phyloP scores from a whole-genome alignment of 2,888 invertebrate species.

The Plemyria rubiginata region DNA sequence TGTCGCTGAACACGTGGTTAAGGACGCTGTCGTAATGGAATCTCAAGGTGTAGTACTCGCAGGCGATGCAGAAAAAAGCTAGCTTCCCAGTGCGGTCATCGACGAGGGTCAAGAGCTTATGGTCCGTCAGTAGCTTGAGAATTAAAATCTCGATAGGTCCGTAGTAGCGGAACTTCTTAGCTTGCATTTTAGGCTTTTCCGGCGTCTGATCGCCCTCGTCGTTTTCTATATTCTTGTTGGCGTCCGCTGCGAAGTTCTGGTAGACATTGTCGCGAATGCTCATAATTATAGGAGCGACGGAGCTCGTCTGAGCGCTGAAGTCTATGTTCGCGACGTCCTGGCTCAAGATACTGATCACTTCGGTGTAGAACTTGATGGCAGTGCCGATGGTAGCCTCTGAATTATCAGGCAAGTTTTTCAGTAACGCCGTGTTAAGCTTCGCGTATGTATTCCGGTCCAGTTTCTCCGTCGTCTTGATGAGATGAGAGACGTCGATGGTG shows the following conservation, averaged over 20 bases:
- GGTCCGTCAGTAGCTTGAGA: slow-evolving; percentile 66
- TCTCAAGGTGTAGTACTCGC: slow-evolving; percentile 77
- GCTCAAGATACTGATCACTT: slow-evolving; percentile 65
- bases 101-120: slow-evolving; percentile 70
- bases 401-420: slow-evolving; percentile 72
- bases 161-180: slow-evolving; percentile 76
- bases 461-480: slow-evolving; percentile 66
- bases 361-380: slow-evolving; percentile 71
- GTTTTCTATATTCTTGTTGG: slow-evolving; percentile 74
- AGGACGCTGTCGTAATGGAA: slow-evolving; percentile 79
- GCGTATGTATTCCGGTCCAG: slow-evolving; percentile 64
- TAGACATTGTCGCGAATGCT: slow-evolving; percentile 80
- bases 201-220: slow-evolving; percentile 68
- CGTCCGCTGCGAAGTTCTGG: slow-evolving; percentile 73
- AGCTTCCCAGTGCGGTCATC: slow-evolving; percentile 79
- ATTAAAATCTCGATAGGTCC: slow-evolving; percentile 75
- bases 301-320: slow-evolving; percentile 68
- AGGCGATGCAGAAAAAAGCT: slow-evolving; percentile 78
- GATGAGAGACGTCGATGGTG: slow-evolving; percentile 59
- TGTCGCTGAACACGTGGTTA: slow-evolving; percentile 77
- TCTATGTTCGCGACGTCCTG: slow-evolving; percentile 64
- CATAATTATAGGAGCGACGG: slow-evolving; percentile 80
- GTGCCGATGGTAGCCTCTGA: slow-evolving; percentile 74
- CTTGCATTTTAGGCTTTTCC: slow-evolving; percentile 71
- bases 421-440: slow-evolving; percentile 65